These are phyloP conservation scores for Popillia japonica DNA, from an alignment of 1,140 invertebrate genomes.

Conservation along the genomic window DNA sequence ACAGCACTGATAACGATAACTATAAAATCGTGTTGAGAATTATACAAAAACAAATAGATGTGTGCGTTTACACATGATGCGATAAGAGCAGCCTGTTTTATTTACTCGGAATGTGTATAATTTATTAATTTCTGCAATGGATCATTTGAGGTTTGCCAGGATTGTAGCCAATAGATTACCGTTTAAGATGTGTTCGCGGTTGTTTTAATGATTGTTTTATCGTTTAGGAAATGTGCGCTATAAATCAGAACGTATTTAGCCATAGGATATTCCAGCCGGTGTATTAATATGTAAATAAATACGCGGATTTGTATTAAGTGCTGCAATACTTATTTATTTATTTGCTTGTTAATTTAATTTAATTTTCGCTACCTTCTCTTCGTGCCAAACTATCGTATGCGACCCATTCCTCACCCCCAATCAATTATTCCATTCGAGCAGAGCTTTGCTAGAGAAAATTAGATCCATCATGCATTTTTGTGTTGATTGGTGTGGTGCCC, in stretches of 20 bases:
- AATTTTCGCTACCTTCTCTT: too few relatives aligned
- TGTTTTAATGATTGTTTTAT: conserved; percentile 25
- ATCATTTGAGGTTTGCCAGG: conserved; percentile 4
- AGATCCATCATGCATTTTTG: too few relatives aligned
- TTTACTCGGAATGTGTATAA: background rate
- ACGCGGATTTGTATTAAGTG: too few relatives aligned
- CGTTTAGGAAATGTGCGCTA: background rate
- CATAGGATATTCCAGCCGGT: too few relatives aligned
- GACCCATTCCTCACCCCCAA: too few relatives aligned
- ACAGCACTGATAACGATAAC: background rate
- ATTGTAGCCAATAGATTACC: background rate
- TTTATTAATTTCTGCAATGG: conserved; percentile 29
- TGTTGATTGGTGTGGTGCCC: too few relatives aligned
- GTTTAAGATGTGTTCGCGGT: conserved; percentile 13
- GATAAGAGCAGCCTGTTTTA: background rate
- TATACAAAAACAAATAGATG: background rate
- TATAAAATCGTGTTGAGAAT: conserved; percentile 8
- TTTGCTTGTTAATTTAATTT: too few relatives aligned
- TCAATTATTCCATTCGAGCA: too few relatives aligned
- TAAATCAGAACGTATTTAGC: background rate
- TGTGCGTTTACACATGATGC: background rate
- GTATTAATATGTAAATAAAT: too few relatives aligned
- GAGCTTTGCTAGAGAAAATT: too few relatives aligned
- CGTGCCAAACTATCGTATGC: too few relatives aligned
- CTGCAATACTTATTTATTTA: too few relatives aligned